Evolutionary conservation across 2,113 vertebrate genomes (phyloP), one percentile per base, ranked within the genome.

Genomic region (Melanotaenia duboulayi): DNA sequence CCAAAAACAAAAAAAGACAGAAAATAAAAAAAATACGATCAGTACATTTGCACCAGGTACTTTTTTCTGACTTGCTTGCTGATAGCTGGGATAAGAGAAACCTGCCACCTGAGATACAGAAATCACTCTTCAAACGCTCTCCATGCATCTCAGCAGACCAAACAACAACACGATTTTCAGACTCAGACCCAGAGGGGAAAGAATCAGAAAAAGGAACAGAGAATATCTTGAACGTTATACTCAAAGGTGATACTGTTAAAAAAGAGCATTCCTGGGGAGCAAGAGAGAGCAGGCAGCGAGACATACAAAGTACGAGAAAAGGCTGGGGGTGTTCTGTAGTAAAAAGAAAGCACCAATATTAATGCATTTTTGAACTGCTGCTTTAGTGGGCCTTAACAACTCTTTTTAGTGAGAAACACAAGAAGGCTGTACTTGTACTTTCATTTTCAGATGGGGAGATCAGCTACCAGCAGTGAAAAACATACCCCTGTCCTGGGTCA

Each of bases 401-500:
- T 76, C 51, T 86, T 81, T 79, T 82, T 84, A 46, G 66, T 59
- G 76, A 84, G 39, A 54, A 76, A 70, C 42, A 80, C 63, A 78
- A 60, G 39, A n/a, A 23, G 24, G 59, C 24, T 72, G 68, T 66
- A 74, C 54, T 59, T 66, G 16, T 71, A 62, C 76, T 69, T 64
- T 54, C 39, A 1, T 25, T 0, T 16, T 1, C 11, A 81, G 39
- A 86, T 72, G 58, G 61, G 74, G 55, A 13, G 64, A n/a, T 44
- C 7, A 46, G 70, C 51, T 8, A 23, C 6, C 0, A 64, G 46
- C 11, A 51, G 62, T 28, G 74, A 11, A n/a, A n/a, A 56, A 75
- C 79, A 82, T 94, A 99, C 98, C 98, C 98, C 63, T 97, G 96
- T 90, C 97, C 94, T 39, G 98, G 98, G 81, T 99, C 97, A 65